Base-by-base conservation (phyloP, 2,888 invertebrate genomes). In the Macaria notata region DNA sequence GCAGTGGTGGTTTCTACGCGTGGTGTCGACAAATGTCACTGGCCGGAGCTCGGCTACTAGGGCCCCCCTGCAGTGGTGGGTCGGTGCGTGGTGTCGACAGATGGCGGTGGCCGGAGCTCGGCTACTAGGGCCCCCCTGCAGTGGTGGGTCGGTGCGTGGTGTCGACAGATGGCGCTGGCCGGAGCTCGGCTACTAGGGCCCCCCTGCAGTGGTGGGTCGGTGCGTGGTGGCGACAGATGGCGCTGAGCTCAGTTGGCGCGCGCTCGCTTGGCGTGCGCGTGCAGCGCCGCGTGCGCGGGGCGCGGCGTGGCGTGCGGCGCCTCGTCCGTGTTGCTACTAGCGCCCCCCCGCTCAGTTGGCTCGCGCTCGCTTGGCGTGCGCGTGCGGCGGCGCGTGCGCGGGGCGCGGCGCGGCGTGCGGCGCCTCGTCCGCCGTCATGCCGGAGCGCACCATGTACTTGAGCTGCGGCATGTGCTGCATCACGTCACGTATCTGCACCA, bases 381-480 rank as follows among this genome's bases (percentile, higher is more conserved):
- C 68, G 42, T 68, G 72, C 6, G 63, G 69, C 33, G 68, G 73
- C 56, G 65, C 57, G 53, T 70, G 66, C 56, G 74, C 70, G 29
- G 70, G 72, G 7, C 63, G 68, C 43, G 69, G 74, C 56, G 65
- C 67, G 53, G 65, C 69, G 69, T 64, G 69, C 62, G 65, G 73
- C 47, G 71, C 75, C 61, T 78, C 87, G 68, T 86, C 86, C 47
- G 68, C 71, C 3, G 80, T 74, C 44, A 78, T 70, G 0, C 85
- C 89, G 7, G 92, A 92, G 56, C 93, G 92, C 86, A 96, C 93
- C 95, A 97, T 96, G 91, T 96, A 97, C 79, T 96, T 96, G 86
- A 97, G 91, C 86, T 97, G 97, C 36, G 96, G 95, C 96, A 96
- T 96, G 84, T 94, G 96, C 78, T 94, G 94, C 89, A 96, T 95